Evolutionary conservation across 2,888 invertebrate genomes (phyloP).

Genomic region (Bellardia bayeri): DNA sequence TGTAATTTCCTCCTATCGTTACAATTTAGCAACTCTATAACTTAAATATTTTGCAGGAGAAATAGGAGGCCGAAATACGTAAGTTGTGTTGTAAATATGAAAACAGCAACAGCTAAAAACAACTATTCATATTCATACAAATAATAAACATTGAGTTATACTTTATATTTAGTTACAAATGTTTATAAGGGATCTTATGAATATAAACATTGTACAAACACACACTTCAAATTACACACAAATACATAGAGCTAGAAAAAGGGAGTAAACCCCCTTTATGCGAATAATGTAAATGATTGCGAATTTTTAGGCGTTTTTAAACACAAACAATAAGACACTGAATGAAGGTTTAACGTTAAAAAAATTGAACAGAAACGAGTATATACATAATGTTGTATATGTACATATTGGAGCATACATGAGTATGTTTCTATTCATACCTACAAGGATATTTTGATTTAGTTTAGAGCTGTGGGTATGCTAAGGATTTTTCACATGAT

Average conservation of each 20-base stretch:
- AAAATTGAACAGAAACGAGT: neutral
- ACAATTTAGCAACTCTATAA: slow-evolving; percentile 8
- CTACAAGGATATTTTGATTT: neutral
- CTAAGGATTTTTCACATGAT: slow-evolving; percentile 16
- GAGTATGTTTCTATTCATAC: neutral
- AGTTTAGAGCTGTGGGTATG: neutral
- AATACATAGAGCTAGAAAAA: neutral
- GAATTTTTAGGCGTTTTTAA: slow-evolving; percentile 42
- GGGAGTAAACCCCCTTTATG: slow-evolving; percentile 6
- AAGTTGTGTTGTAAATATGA: slow-evolving; percentile 41
- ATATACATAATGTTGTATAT: neutral
- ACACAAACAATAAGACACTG: slow-evolving; percentile 1
- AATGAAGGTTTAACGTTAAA: slow-evolving; percentile 13
- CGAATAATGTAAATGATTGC: slow-evolving; percentile 30
- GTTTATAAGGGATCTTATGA: neutral
- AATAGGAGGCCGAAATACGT: neutral
- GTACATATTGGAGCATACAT: neutral
- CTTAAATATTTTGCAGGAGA: neutral
- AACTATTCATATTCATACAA: slow-evolving; percentile 17
- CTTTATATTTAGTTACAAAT: slow-evolving; percentile 29
- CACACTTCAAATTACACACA: neutral
- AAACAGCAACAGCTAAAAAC: slow-evolving; percentile 21
- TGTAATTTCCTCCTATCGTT: no score
- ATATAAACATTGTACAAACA: neutral
- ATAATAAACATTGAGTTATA: slow-evolving; percentile 9